These are phyloP conservation scores for Hippoglossus stenolepis DNA, from an alignment of 2,113 vertebrate genomes.

Conservation along the genomic window DNA sequence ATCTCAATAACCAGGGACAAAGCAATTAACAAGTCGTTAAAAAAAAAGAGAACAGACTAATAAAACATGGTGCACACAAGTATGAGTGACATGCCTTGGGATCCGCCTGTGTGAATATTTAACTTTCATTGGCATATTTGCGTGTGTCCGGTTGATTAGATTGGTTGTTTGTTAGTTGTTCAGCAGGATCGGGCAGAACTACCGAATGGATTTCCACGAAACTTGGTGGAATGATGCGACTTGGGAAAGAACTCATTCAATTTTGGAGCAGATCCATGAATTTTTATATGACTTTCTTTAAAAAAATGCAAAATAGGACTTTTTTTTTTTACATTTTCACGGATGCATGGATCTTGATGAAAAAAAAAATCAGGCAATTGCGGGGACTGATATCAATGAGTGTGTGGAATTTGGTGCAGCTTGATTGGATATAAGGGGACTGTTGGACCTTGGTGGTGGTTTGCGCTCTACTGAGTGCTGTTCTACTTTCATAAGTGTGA, in stretches of 20 bases:
- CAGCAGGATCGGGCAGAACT: too few relatives aligned
- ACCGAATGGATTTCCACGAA: too few relatives aligned
- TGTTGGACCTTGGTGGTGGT: neutral
- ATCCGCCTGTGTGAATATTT: slow-evolving; percentile 29
- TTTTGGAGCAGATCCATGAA: too few relatives aligned
- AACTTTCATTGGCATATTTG: neutral
- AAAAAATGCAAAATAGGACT: too few relatives aligned
- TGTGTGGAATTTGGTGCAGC: neutral
- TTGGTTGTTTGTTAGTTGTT: too few relatives aligned
- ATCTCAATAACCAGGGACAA: slow-evolving; percentile 79
- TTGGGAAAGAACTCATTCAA: too few relatives aligned
- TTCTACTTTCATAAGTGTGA: slow-evolving; percentile 10
- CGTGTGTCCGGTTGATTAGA: too few relatives aligned
- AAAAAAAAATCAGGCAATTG: too few relatives aligned
- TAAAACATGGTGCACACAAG: slow-evolving; percentile 65
- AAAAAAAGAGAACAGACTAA: slow-evolving; percentile 69
- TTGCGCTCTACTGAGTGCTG: neutral
- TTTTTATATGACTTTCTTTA: too few relatives aligned
- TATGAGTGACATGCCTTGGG: slow-evolving; percentile 54
- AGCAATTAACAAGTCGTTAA: slow-evolving; percentile 80
- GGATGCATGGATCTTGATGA: too few relatives aligned
- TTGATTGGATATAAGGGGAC: neutral
- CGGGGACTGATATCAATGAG: neutral
- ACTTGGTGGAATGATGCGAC: too few relatives aligned
- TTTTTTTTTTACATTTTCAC: too few relatives aligned